Conservation (phyloP, 2,888 invertebrate genomes). For the Drosophila ustulata region DNA sequence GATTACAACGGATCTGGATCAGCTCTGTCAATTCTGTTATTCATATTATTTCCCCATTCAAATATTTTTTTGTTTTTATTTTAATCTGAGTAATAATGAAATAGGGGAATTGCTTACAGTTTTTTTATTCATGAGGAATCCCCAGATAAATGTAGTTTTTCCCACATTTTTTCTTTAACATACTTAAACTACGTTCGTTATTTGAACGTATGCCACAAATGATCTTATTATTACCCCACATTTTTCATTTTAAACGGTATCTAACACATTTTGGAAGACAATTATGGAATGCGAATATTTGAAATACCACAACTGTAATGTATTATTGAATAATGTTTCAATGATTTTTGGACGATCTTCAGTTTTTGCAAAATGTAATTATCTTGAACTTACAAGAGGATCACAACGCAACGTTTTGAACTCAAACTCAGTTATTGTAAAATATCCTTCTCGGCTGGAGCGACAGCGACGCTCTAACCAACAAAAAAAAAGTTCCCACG, state of each 20-base stretch:
- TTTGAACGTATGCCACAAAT: no score
- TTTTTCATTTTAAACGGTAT: no score
- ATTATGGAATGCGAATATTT: no score
- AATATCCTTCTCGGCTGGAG: constrained; percentile 40
- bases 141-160: no score
- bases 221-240: no score
- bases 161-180: no score
- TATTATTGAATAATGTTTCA: neutral
- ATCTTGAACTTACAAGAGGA: constrained; percentile 26
- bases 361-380: neutral
- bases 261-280: no score
- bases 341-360: neutral
- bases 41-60: neutral
- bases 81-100: no score
- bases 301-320: no score
- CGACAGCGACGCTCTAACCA: constrained; percentile 45
- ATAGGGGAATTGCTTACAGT: no score
- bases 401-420: neutral
- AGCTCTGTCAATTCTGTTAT: neutral
- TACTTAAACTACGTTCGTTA: no score
- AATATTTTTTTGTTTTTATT: neutral
- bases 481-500: constrained; percentile 58
- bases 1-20: neutral
- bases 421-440: constrained; percentile 6
- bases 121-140: no score